These are phyloP conservation scores for Electrophaes corylata DNA, from an alignment of 2,888 invertebrate genomes.

Conservation along the genomic window DNA sequence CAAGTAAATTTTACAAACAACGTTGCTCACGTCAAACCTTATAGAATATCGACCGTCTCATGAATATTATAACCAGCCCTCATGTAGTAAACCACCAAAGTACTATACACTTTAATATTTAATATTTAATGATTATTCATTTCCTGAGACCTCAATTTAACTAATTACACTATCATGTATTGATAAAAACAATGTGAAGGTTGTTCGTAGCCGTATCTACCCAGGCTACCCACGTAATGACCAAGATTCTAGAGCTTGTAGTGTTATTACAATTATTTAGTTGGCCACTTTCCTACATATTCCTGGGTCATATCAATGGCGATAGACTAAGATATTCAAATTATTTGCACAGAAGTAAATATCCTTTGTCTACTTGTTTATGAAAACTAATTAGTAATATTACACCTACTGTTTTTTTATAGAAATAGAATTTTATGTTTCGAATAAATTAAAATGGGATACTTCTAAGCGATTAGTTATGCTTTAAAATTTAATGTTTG, in stretches of 20 bases:
- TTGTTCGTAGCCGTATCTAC: conserved; percentile 31
- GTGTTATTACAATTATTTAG: background rate
- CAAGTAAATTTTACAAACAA: conserved; percentile 64
- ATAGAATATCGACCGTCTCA: conserved; percentile 56
- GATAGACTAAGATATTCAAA: background rate
- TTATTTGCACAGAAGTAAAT: background rate
- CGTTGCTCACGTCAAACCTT: conserved; percentile 67
- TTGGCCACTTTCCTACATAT: no score
- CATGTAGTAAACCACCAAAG: conserved; percentile 33
- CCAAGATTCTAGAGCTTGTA: conserved; percentile 3
- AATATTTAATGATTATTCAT: conserved; percentile 64
- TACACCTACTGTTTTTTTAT: background rate
- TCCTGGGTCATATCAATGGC: background rate
- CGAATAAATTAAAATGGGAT: background rate
- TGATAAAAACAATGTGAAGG: conserved; percentile 45
- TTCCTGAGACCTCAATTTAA: conserved; percentile 57
- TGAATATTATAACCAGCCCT: conserved; percentile 57
- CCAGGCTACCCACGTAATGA: background rate
- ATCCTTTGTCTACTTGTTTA: background rate
- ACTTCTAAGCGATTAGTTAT: conserved; percentile 3
- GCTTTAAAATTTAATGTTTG: conserved; percentile 1
- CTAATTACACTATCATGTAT: conserved; percentile 55
- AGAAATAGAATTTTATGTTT: background rate
- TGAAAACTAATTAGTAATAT: background rate
- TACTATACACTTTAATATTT: conserved; percentile 47